Percentiles rank a stretch among this genome's conserved stretches.
phyloP scores from a whole-genome alignment of 2,113 vertebrate genomes.

The Poicephalus gulielmi region DNA sequence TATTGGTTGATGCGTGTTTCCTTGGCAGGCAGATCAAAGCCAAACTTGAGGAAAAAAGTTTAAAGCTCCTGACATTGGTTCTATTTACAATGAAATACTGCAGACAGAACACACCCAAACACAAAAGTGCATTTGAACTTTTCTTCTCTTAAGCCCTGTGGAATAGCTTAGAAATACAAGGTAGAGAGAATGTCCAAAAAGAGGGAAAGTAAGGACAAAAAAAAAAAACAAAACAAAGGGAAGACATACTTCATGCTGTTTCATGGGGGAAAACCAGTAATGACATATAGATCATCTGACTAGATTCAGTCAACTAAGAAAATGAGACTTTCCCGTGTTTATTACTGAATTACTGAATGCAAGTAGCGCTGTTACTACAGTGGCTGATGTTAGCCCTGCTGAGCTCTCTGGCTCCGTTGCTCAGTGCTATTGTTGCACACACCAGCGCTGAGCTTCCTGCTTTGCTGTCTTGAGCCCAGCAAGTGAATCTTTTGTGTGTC shows the following conservation, averaged over 20 bases:
- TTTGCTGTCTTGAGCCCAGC: neutral
- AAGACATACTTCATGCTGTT: neutral
- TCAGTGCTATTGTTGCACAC: neutral
- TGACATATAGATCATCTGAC: neutral
- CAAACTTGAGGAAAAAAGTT: neutral
- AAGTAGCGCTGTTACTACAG: neutral
- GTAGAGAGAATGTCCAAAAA: neutral
- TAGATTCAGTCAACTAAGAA: neutral
- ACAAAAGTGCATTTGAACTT: neutral
- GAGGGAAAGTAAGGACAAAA: neutral
- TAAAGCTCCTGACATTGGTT: neutral
- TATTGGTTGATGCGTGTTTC: neutral
- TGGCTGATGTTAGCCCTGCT: neutral
- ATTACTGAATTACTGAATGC: neutral
- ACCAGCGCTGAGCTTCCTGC: neutral
- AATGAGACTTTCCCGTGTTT: neutral
- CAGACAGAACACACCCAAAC: neutral
- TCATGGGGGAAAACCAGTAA: neutral
- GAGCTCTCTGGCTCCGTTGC: neutral
- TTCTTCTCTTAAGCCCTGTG: neutral
- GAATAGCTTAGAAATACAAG: neutral
- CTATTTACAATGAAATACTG: neutral
- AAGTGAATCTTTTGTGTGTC: neutral
- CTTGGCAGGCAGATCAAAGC: neutral
- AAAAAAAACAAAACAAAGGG: rapidly evolving